Evolutionary conservation across 2,888 invertebrate species (phyloP).

Genomic region (Ecdyonurus torrentis): DNA sequence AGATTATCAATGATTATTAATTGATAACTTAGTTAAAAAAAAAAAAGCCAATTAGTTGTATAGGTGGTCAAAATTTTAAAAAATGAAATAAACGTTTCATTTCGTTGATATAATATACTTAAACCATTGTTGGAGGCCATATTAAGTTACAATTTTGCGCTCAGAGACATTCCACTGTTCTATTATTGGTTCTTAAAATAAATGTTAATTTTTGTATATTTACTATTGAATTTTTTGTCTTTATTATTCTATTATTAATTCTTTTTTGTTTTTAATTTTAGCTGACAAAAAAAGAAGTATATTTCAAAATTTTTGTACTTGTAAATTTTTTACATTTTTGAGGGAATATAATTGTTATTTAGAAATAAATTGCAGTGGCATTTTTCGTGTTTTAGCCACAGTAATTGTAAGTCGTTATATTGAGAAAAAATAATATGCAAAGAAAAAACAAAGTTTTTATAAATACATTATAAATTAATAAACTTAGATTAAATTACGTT

Average conservation of each 20-base stretch:
- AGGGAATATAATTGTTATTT: background rate
- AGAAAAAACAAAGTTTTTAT: background rate
- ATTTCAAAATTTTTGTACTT: background rate
- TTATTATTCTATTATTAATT: no score
- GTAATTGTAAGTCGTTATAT: background rate
- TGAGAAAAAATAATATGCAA: background rate
- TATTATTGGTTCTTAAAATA: background rate
- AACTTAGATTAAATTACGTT: background rate
- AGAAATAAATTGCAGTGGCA: background rate
- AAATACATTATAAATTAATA: background rate
- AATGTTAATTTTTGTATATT: background rate
- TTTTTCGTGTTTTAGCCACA: background rate
- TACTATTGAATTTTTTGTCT: background rate
- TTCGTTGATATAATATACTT: no score
- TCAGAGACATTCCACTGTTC: background rate
- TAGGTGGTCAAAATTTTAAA: background rate
- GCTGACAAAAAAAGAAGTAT: background rate
- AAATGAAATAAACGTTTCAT: background rate
- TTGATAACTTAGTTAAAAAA: background rate
- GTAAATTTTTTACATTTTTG: background rate
- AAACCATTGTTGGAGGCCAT: no score
- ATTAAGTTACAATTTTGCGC: no score
- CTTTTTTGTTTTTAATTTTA: background rate
- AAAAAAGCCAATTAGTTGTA: background rate
- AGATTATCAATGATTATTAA: background rate